phyloP scores from a whole-genome alignment of 2,797 vertebrate species.

The Coccyzus lansbergi region DNA sequence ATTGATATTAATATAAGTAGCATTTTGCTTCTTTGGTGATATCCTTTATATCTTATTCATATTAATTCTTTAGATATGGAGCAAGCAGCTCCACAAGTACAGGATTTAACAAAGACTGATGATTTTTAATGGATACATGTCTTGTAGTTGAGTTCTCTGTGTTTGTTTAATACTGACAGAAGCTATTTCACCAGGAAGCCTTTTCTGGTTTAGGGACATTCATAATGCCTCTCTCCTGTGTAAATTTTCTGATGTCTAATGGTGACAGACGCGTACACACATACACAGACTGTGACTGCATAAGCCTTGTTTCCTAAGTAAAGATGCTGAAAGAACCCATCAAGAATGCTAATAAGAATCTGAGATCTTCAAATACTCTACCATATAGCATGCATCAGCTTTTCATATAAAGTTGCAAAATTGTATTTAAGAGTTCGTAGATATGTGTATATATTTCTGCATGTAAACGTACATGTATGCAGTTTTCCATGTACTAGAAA shows the following conservation, averaged over 20 bases:
- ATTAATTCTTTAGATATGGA: background rate
- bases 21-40: background rate
- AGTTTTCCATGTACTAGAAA: background rate
- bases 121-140: background rate
- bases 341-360: constrained; percentile 63
- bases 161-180: background rate
- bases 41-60: background rate
- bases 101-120: background rate
- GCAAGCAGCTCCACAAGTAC: background rate
- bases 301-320: constrained; percentile 63
- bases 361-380: background rate
- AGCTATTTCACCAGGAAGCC: constrained; percentile 29
- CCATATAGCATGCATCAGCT: background rate
- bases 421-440: background rate
- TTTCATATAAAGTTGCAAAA: background rate
- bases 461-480: background rate
- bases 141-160: background rate
- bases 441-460: background rate
- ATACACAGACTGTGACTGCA: constrained; percentile 69
- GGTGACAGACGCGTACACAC: constrained; percentile 65
- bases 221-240: constrained; percentile 55
- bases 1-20: background rate
- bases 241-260: constrained; percentile 68
- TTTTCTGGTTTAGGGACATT: constrained; percentile 51
- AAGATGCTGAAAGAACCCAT: constrained; percentile 62